Percentiles rank a stretch among this genome's conserved stretches.
These are phyloP conservation scores for Botia almorhae DNA, from an alignment of 2,797 vertebrate species.

Conservation along the genomic window DNA sequence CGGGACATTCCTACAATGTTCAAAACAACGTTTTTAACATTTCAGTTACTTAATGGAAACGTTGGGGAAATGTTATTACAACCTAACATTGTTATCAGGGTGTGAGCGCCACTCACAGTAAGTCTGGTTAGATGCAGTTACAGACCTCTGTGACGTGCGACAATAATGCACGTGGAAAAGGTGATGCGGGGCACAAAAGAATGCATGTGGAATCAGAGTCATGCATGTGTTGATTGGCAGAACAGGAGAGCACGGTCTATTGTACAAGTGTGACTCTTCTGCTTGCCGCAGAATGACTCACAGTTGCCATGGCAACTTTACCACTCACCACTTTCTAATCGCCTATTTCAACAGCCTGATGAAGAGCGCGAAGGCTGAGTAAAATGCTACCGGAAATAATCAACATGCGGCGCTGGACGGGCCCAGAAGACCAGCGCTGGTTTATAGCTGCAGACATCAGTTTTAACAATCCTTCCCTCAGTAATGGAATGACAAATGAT, in stretches of 20 bases:
- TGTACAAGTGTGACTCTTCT: constrained; percentile 78
- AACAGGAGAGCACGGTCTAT: constrained; percentile 65
- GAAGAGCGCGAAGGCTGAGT: constrained; percentile 9
- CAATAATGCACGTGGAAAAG: not conserved
- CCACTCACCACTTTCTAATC: constrained; percentile 75
- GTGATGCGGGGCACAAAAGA: not conserved
- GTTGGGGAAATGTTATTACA: too few species aligned
- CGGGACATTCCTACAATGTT: too few species aligned
- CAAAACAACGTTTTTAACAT: too few species aligned
- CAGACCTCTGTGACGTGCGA: not conserved
- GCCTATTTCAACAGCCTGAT: constrained; percentile 66
- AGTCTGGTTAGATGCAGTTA: constrained; percentile 1
- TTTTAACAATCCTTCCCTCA: not conserved
- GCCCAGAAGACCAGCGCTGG: constrained; percentile 27
- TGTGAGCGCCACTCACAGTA: not conserved
- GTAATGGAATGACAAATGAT: not conserved
- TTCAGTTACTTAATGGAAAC: too few species aligned
- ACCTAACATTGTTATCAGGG: too few species aligned
- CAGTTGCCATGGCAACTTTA: constrained; percentile 79
- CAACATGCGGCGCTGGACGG: constrained; percentile 35
- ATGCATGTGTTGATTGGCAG: constrained; percentile 42
- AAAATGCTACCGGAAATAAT: constrained; percentile 48
- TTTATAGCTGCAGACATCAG: constrained; percentile 11
- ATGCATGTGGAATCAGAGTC: constrained; percentile 15
- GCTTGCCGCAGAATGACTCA: constrained; percentile 85